phyloP scores from a whole-genome alignment of 2,888 invertebrate species.

The Euzophera pinguis region DNA sequence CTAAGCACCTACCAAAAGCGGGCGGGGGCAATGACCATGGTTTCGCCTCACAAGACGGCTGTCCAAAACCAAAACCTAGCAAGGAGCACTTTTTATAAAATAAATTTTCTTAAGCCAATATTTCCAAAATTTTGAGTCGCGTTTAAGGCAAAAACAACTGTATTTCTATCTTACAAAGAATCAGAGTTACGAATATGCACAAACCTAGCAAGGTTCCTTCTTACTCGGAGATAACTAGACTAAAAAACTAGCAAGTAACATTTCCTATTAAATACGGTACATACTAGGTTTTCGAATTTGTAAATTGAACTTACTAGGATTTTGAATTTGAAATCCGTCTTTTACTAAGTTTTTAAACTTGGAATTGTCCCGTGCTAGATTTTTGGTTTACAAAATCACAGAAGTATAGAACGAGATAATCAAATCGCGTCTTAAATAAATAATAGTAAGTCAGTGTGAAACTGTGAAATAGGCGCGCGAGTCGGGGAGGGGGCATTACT shows the following conservation, averaged over 20 bases:
- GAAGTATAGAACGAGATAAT: background rate
- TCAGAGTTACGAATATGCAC: slow-evolving; percentile 7
- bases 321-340: background rate
- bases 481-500: too few species aligned
- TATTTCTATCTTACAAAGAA: slow-evolving; percentile 15
- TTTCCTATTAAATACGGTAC: slow-evolving; percentile 12
- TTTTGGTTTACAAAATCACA: background rate
- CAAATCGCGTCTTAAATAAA: background rate
- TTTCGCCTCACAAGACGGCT: background rate
- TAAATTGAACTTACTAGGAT: slow-evolving; percentile 3
- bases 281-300: slow-evolving; percentile 4
- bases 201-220: slow-evolving; percentile 15
- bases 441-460: slow-evolving; percentile 1
- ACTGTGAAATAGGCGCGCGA: background rate
- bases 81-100: slow-evolving; percentile 8
- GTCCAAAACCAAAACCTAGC: slow-evolving; percentile 6
- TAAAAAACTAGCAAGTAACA: slow-evolving; percentile 13
- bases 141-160: slow-evolving; percentile 14
- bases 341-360: slow-evolving; percentile 5
- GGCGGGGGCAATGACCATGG: too few species aligned
- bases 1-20: too few species aligned
- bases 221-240: slow-evolving; percentile 8
- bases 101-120: slow-evolving; percentile 9
- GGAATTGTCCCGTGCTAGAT: background rate
- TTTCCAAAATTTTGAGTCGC: slow-evolving; percentile 8